These are phyloP conservation scores for Arenicola marina DNA, from an alignment of 2,888 invertebrate species.

Conservation along the genomic window DNA sequence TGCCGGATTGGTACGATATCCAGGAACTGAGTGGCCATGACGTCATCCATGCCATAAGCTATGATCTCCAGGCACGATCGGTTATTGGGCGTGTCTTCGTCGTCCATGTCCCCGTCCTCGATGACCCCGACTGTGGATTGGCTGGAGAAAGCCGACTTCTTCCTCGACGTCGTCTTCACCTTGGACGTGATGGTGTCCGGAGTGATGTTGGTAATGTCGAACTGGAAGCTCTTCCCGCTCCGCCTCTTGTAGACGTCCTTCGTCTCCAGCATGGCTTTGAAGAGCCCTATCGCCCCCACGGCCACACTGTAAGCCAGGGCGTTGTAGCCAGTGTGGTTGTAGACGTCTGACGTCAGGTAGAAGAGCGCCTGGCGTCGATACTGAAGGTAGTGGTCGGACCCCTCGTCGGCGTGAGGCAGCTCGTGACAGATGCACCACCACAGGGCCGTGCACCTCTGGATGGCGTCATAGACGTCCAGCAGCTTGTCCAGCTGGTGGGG, in stretches of 20 bases:
- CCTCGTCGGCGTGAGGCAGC: conserved; percentile 39
- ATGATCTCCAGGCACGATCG: too few relatives aligned
- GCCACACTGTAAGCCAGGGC: conserved; percentile 46
- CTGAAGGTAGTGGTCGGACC: conserved; percentile 27
- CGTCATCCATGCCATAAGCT: too few relatives aligned
- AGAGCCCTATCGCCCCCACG: conserved; percentile 41
- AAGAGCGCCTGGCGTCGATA: conserved; percentile 40
- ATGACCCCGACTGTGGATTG: too few relatives aligned
- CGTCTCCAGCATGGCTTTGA: conserved; percentile 44
- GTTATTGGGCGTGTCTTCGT: too few relatives aligned
- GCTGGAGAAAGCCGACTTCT: too few relatives aligned
- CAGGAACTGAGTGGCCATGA: too few relatives aligned
- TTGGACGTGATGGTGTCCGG: conserved; percentile 22
- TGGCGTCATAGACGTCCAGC: conserved; percentile 26
- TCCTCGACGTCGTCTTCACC: not conserved
- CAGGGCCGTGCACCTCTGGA: conserved; percentile 23
- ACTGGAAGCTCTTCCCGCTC: conserved; percentile 21
- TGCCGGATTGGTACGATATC: too few relatives aligned
- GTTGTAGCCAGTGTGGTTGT: conserved; percentile 42
- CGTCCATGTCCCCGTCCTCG: too few relatives aligned
- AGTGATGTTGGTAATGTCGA: conserved; percentile 45
- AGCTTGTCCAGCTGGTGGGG: conserved; percentile 26
- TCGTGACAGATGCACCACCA: conserved; percentile 51
- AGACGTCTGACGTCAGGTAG: conserved; percentile 39
- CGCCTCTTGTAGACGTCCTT: conserved; percentile 43